Evolutionary conservation across 2,113 vertebrate genomes (phyloP), one percentile per base, ranked within the genome.

Genomic region (Micromys minutus): DNA sequence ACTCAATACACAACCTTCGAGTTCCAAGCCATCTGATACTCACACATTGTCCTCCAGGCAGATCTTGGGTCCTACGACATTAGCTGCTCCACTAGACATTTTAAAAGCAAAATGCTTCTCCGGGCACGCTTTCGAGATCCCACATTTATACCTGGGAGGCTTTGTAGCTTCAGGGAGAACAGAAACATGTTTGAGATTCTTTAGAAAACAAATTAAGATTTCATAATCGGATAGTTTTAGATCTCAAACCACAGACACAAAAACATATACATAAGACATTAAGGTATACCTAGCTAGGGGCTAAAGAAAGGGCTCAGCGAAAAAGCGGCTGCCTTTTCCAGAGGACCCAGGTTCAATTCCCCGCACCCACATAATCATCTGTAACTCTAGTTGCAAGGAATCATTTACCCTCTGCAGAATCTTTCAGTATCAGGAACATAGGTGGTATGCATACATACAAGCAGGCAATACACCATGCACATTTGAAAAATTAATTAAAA

Each of bases 51-150:
- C 99, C 93, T 99, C 99, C 45, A 99, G 96, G 91, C 99, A 99
- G 72, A 99, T 99, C 98, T 99, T 99, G 88, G 99, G 99, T 79
- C 99, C 99, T 61, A 99, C 99, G 57, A 99, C 99, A 39, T 99
- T 99, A 0, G 99, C 99, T 47, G 99, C 99, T 94, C 99, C 99
- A 84, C 99, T 99, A 95, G 99, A 98, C 98, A 99, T 99, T 98
- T 99, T 99, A 97, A 99, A 99, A 87, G 99, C 98, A 95, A 99
- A 99, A 97, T 99, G 99, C 50, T 98, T 98, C n/a, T 97, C 96
- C 10, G 99, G 99, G 97, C 99, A 99, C 29, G 98, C 94, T 97
- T 99, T 99, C 45, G 99, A 99, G 93, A 99, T 98, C 1, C 99
- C 99, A 95, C 99, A 99, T 97, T 99, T 99, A 94, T 99, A 97